Conservation (phyloP, 2,113 vertebrate species). For the Gymnocephalus cernua region DNA sequence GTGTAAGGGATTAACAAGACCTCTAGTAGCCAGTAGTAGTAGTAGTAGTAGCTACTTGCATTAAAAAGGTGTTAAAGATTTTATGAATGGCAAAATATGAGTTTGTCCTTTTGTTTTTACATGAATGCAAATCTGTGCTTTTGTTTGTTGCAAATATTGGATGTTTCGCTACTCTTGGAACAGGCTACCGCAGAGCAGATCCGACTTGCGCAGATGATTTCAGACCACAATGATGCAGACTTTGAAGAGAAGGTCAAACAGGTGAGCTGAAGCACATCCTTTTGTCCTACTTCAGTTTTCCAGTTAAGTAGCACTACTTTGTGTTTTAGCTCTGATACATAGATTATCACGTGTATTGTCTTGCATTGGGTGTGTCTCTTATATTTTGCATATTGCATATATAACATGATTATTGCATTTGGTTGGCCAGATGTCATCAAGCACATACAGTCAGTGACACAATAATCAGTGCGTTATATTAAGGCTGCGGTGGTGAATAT, state of each 20-base stretch:
- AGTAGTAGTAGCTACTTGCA: not conserved
- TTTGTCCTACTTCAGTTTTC: constrained; percentile 11
- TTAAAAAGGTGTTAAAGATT: not conserved
- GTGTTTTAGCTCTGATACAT: not conserved
- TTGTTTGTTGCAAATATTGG: not conserved
- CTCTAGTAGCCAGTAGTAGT: not conserved
- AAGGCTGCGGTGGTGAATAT: not conserved
- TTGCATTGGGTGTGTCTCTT: not conserved
- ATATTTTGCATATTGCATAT: not conserved
- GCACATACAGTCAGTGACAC: not conserved
- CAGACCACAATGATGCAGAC: constrained; percentile 98
- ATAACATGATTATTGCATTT: not conserved
- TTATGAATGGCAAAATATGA: not conserved
- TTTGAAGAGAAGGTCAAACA: constrained; percentile 99
- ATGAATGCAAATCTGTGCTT: constrained; percentile 4
- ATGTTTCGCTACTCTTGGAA: not conserved
- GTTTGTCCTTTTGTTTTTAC: not conserved
- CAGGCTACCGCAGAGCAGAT: constrained; percentile 99
- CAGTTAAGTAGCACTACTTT: not conserved
- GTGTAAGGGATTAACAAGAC: not conserved
- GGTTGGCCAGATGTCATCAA: not conserved
- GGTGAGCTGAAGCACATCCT: constrained; percentile 79
- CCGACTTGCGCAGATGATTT: constrained; percentile 99
- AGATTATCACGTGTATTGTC: not conserved
- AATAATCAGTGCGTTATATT: not conserved